Conservation (phyloP, 2,113 vertebrate species). For the Perca schrenkii region DNA sequence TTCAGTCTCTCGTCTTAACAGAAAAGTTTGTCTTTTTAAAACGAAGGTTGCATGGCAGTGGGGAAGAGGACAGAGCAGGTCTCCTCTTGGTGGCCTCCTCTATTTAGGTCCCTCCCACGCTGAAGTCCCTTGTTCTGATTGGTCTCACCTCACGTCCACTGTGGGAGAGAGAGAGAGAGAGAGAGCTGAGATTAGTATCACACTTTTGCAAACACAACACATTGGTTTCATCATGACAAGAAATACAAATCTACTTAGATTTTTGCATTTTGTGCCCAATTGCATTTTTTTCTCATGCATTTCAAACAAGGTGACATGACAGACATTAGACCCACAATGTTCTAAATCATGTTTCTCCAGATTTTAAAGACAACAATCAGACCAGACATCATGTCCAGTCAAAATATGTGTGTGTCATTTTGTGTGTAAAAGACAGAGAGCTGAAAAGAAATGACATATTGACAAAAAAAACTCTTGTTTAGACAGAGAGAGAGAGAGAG, state of each 20-base stretch:
- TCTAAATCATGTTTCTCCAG: conserved; percentile 29
- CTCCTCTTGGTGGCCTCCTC: conserved; percentile 53
- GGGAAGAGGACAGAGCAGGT: conserved; percentile 56
- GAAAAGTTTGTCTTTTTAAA: conserved; percentile 62
- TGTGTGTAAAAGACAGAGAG: conserved; percentile 17
- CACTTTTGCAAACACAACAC: background rate
- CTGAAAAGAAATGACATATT: background rate
- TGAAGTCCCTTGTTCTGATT: conserved; percentile 85
- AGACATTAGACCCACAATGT: conserved; percentile 21
- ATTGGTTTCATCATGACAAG: background rate
- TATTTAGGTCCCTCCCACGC: conserved; percentile 84
- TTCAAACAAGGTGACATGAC: conserved; percentile 43
- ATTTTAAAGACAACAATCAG: conserved; percentile 32
- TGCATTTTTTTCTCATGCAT: conserved; percentile 65
- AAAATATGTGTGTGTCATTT: conserved; percentile 15
- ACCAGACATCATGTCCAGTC: conserved; percentile 14
- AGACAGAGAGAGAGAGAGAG: too few relatives aligned
- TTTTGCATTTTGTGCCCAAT: conserved; percentile 33
- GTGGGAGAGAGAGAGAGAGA: conserved; percentile 52
- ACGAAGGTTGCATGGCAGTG: conserved; percentile 60
- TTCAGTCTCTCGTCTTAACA: conserved; percentile 65
- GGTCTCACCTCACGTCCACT: conserved; percentile 98
- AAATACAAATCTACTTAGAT: background rate
- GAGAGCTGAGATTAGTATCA: conserved; percentile 27
- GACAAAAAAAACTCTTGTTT: background rate